These are phyloP conservation scores for Heliornis fulica DNA, from an alignment of 2,113 vertebrate species.

Conservation along the genomic window DNA sequence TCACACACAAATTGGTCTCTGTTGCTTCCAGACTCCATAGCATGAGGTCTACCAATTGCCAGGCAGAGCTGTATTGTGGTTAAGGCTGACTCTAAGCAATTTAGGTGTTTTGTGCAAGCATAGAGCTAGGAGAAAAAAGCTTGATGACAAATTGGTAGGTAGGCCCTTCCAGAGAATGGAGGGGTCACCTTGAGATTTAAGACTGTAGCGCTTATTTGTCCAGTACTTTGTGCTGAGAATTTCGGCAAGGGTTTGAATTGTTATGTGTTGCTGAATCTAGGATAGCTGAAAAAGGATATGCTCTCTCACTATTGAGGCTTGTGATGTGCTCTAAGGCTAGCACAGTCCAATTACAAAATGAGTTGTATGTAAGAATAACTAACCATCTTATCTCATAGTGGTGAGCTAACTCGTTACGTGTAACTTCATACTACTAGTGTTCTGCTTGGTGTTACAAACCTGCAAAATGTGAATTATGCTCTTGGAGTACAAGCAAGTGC, in stretches of 20 bases:
- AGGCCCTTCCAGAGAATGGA: not conserved
- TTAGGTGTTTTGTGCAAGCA: not conserved
- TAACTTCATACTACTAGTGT: not conserved
- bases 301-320: not conserved
- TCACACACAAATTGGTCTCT: not conserved
- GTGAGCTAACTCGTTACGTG: not conserved
- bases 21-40: not conserved
- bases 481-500: not conserved
- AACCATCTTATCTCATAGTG: not conserved
- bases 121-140: not conserved
- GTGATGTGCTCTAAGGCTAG: not conserved
- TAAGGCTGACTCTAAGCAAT: not conserved
- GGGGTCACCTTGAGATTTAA: not conserved
- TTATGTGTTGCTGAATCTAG: not conserved
- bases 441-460: not conserved
- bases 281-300: not conserved
- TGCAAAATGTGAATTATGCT: not conserved
- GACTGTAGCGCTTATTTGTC: not conserved
- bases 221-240: not conserved
- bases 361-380: not conserved
- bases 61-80: not conserved
- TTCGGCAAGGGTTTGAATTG: not conserved
- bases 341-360: not conserved
- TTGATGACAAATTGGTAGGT: not conserved
- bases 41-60: not conserved